Conservation (phyloP, 2,888 invertebrate species). For the Gandaritis pyraliata region DNA sequence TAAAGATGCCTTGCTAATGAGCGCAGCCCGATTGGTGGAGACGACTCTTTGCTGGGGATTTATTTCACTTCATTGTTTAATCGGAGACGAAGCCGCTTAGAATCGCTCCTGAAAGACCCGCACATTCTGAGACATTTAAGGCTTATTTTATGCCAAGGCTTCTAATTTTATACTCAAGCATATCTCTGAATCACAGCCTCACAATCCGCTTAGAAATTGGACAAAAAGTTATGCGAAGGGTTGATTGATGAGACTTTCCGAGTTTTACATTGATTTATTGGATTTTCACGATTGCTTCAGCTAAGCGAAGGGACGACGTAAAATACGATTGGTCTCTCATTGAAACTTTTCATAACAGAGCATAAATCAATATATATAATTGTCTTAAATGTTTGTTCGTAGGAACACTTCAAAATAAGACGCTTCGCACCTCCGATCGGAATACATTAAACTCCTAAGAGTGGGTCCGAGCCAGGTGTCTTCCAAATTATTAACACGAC, state of each 20-base stretch:
- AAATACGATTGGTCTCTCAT: background rate
- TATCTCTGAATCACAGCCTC: constrained; percentile 10
- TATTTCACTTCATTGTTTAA: constrained; percentile 45
- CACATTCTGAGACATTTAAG: constrained; percentile 4
- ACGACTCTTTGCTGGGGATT: constrained; percentile 37
- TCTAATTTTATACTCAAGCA: constrained; percentile 6
- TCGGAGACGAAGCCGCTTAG: constrained; percentile 31
- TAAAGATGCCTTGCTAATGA: constrained; percentile 48
- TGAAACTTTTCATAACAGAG: too few species aligned
- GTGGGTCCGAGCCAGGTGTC: constrained; percentile 60
- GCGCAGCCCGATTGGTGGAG: constrained; percentile 36
- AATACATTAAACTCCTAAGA: constrained; percentile 31
- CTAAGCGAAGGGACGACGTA: constrained; percentile 1
- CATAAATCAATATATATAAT: background rate
- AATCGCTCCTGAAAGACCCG: constrained; percentile 15
- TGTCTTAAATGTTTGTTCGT: constrained; percentile 5
- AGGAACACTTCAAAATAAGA: constrained; percentile 20
- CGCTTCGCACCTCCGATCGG: constrained; percentile 30
- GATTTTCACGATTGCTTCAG: constrained; percentile 11
- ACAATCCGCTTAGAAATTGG: constrained; percentile 28
- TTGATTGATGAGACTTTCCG: constrained; percentile 29
- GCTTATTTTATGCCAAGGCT: constrained; percentile 9
- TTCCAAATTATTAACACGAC: constrained; percentile 74
- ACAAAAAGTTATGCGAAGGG: constrained; percentile 17
- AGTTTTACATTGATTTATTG: constrained; percentile 31